Evolutionary conservation across 2,113 vertebrate genomes (phyloP).

Genomic region (Scomber scombrus): DNA sequence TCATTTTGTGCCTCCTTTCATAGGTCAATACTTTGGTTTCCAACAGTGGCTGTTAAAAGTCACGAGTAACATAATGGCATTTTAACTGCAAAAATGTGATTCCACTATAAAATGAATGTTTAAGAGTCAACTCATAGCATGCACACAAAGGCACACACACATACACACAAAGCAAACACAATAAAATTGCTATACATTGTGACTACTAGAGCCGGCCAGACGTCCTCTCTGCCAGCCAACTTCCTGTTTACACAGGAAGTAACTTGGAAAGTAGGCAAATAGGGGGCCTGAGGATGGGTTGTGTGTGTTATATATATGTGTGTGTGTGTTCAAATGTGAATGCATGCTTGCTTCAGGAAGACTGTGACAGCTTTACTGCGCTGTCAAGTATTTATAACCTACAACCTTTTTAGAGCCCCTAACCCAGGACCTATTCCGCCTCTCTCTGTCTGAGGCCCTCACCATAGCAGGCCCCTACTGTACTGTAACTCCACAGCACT

Average conservation of each 20-base stretch:
- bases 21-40: neutral
- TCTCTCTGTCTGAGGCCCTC: constrained; percentile 53
- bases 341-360: constrained; percentile 72
- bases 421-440: constrained; percentile 50
- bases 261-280: constrained; percentile 31
- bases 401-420: constrained; percentile 73
- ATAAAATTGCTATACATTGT: neutral
- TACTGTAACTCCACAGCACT: constrained; percentile 64
- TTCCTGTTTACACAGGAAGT: constrained; percentile 76
- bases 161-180: neutral
- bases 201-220: neutral
- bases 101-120: constrained; percentile 7
- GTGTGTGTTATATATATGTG: neutral
- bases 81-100: constrained; percentile 33
- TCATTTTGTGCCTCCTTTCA: neutral
- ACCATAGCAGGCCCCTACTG: constrained; percentile 41
- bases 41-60: constrained; percentile 26
- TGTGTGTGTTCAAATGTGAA: constrained; percentile 45
- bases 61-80: constrained; percentile 8
- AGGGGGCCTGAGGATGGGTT: neutral
- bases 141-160: neutral
- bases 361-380: constrained; percentile 78
- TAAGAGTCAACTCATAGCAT: neutral
- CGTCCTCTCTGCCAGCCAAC: constrained; percentile 28
- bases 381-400: constrained; percentile 82